phyloP scores from a whole-genome alignment of 2,888 invertebrate genomes.

The Drosophila affinis region DNA sequence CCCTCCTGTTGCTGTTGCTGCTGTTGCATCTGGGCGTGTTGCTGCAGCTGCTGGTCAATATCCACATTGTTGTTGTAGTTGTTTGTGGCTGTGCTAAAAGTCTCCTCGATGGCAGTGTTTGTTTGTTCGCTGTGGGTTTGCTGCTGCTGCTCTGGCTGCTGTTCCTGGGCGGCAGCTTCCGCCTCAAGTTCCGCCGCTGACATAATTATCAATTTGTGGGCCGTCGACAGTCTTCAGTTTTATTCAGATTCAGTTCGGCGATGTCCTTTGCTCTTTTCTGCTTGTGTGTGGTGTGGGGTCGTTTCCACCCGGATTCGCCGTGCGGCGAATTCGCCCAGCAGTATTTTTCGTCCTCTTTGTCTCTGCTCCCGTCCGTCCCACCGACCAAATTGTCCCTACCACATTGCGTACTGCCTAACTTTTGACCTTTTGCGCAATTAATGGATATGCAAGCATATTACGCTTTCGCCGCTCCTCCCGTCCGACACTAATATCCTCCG shows the following conservation, averaged over 20 bases:
- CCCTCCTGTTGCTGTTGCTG: slow-evolving; percentile 45
- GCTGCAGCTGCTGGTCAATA: slow-evolving; percentile 49
- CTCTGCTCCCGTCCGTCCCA: slow-evolving; percentile 4
- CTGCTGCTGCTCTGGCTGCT: slow-evolving; percentile 52
- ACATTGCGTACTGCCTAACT: slow-evolving; percentile 47
- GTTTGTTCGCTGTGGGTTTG: slow-evolving; percentile 24
- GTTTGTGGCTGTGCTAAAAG: slow-evolving; percentile 40
- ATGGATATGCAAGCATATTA: slow-evolving; percentile 65
- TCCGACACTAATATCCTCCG: slow-evolving; percentile 66
- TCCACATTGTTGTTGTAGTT: slow-evolving; percentile 48
- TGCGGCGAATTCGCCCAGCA: slow-evolving; percentile 41
- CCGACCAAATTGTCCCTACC: slow-evolving; percentile 7
- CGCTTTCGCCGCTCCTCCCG: slow-evolving; percentile 32
- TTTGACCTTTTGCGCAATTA: slow-evolving; percentile 73
- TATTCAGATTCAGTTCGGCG: slow-evolving; percentile 16
- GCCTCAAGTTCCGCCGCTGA: slow-evolving; percentile 71
- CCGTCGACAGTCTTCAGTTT: slow-evolving; percentile 60
- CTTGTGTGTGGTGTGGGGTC: background rate
- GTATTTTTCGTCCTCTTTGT: slow-evolving; percentile 51
- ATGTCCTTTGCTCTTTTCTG: slow-evolving; percentile 19
- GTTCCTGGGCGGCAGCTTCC: slow-evolving; percentile 64
- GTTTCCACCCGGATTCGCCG: slow-evolving; percentile 14
- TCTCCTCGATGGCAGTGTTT: slow-evolving; percentile 60
- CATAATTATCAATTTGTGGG: slow-evolving; percentile 51
- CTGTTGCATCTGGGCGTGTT: slow-evolving; percentile 37